These are phyloP conservation scores for Mayetiola destructor DNA, from an alignment of 2,888 invertebrate genomes.

Conservation along the genomic window DNA sequence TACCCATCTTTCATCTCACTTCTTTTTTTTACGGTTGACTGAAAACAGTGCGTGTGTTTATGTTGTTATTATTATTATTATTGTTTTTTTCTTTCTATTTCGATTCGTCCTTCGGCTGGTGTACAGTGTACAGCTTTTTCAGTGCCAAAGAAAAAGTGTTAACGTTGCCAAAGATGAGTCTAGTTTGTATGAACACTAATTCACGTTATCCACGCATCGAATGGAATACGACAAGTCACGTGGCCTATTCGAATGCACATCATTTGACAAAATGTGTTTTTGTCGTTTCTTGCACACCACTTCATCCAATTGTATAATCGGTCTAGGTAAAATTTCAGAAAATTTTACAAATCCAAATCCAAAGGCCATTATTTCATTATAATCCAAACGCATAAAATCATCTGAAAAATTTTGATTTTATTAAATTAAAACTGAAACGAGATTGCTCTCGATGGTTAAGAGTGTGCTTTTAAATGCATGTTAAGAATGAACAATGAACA, in stretches of 20 bases:
- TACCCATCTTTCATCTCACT: too few species aligned
- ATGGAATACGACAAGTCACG: constrained; percentile 6
- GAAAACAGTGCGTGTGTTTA: neutral
- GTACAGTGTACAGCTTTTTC: neutral
- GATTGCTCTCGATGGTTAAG: too few species aligned
- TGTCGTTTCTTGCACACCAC: constrained; percentile 6
- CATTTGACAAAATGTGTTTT: constrained; percentile 8
- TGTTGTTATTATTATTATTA: too few species aligned
- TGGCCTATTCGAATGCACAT: neutral
- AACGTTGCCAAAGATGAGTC: too few species aligned
- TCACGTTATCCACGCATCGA: constrained; percentile 8
- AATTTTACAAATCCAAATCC: neutral
- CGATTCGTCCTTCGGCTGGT: neutral
- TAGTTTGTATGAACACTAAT: neutral
- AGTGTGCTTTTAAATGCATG: too few species aligned
- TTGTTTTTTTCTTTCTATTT: too few species aligned
- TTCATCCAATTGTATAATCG: neutral
- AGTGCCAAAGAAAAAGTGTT: neutral
- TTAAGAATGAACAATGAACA: too few species aligned
- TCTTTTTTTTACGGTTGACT: constrained; percentile 12
- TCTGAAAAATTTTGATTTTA: constrained; percentile 12
- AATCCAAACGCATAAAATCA: neutral
- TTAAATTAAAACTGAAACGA: constrained; percentile 3
- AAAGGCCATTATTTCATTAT: neutral
- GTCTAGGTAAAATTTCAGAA: neutral